These are phyloP conservation scores for Poecile montanus DNA, from an alignment of 2,797 vertebrate species.

Conservation along the genomic window DNA sequence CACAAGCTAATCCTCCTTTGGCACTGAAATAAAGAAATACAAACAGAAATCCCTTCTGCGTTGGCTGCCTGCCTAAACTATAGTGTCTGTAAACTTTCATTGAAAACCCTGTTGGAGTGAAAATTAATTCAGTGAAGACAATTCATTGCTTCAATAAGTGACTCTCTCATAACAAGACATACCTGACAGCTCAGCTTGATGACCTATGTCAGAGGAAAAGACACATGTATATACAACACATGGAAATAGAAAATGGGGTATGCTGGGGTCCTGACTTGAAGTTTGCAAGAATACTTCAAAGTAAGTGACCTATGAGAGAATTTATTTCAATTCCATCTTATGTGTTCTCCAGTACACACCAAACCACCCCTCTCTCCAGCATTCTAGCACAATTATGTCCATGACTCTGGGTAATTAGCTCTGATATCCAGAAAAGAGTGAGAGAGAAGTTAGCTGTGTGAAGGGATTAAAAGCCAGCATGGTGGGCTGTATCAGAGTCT, in stretches of 20 bases:
- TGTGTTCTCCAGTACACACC: neutral
- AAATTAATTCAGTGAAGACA: conserved; percentile 33
- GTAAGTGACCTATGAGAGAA: neutral
- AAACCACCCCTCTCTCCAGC: neutral
- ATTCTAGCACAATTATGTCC: neutral
- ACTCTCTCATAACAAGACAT: conserved; percentile 13
- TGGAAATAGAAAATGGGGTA: neutral
- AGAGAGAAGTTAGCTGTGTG: conserved; percentile 1
- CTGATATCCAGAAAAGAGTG: neutral
- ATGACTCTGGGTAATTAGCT: neutral
- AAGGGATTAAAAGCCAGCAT: neutral
- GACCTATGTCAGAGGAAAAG: neutral
- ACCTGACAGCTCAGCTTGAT: neutral
- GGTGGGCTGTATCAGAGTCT: neutral
- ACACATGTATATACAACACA: neutral
- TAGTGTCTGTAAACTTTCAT: conserved; percentile 4
- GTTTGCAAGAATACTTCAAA: neutral
- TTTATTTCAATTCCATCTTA: neutral
- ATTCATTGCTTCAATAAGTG: conserved; percentile 2
- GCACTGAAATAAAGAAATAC: conserved; percentile 42
- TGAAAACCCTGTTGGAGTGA: neutral
- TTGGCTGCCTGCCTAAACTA: conserved; percentile 34
- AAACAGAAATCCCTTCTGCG: conserved; percentile 11
- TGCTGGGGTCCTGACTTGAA: neutral
- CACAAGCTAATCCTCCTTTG: conserved; percentile 44